A percentile compares a stretch with the other conserved stretches of the same genome.
phyloP scores from a whole-genome alignment of 1,140 invertebrate genomes.

The Monochamus saltuarius region DNA sequence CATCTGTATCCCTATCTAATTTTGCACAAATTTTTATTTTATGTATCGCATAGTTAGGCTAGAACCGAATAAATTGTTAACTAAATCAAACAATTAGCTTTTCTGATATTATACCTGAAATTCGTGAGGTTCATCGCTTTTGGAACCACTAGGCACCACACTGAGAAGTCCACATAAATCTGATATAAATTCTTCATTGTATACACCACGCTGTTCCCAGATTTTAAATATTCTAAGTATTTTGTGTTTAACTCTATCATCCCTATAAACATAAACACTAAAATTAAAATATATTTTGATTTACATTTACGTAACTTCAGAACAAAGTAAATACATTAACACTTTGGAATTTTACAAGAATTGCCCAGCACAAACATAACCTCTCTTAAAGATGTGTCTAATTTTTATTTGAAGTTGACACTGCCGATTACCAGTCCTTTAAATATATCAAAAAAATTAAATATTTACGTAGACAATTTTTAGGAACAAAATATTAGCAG shows the following conservation, averaged over 20 bases:
- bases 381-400: neutral
- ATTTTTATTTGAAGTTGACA: neutral
- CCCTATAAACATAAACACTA: constrained; percentile 57
- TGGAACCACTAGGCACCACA: constrained; percentile 70
- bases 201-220: constrained; percentile 88
- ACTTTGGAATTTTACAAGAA: no score
- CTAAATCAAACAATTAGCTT: constrained; percentile 21
- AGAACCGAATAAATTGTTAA: constrained; percentile 37
- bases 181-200: constrained; percentile 81
- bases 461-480: no score
- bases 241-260: constrained; percentile 83
- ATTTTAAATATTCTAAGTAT: constrained; percentile 90
- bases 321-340: no score
- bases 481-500: no score
- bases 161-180: constrained; percentile 80
- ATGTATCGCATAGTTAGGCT: constrained; percentile 64
- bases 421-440: no score
- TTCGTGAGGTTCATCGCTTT: constrained; percentile 63
- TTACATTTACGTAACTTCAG: no score
- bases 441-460: neutral
- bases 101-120: constrained; percentile 60
- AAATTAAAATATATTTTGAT: no score
- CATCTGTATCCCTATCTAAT: constrained; percentile 66
- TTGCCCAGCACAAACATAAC: neutral
- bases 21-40: constrained; percentile 67